Base-by-base conservation (phyloP, 2,113 vertebrate species). In the Pteropus alecto region DNA sequence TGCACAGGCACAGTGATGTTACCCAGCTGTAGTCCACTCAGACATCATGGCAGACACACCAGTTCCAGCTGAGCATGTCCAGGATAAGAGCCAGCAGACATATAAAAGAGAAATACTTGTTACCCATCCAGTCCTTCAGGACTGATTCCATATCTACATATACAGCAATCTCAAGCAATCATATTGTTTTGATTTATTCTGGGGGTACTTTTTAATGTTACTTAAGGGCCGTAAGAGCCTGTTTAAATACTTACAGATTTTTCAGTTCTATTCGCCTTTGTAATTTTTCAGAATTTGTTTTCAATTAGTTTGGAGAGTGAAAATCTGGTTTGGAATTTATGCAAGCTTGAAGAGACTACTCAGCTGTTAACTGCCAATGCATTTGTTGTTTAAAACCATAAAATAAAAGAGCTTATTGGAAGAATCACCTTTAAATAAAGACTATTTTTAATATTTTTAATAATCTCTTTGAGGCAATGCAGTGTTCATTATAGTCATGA, bases 211-310 rank as follows among this genome's bases (percentile, higher is more conserved):
- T 92, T 71, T 28, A 60, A 87, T 28, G 19, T 86, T 90, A 38
- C 22, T 82, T 35, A 65, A 5, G n/a, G 43, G 43, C 82, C 77
- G 21, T 88, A 30, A 86, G 68, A 94, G 41, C 5, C 24, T 92
- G 35, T 26, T 82, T 74, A 93, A 96, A 58, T 88, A 70, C 28
- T 61, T 77, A 79, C 14, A 95, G 51, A 81, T 51, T 93, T 94
- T 90, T 91, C 14, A 74, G 33, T 67, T 10, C 15, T 21, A 24
- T 95, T 97, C 74, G 21, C 30, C 43, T 95, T 58, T 33, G 28
- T 88, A 33, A 90, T 68, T 87, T 91, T 97, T 93, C n/a, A 73
- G 26, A 97, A 68, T 87, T 95, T 91, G 82, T 91, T 93, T 97
- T 94, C 43, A 70, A 82, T 92, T 97, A 93, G 48, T 86, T 95